phyloP scores from a whole-genome alignment of 1,140 invertebrate genomes.

The Drosophila neocordata region DNA sequence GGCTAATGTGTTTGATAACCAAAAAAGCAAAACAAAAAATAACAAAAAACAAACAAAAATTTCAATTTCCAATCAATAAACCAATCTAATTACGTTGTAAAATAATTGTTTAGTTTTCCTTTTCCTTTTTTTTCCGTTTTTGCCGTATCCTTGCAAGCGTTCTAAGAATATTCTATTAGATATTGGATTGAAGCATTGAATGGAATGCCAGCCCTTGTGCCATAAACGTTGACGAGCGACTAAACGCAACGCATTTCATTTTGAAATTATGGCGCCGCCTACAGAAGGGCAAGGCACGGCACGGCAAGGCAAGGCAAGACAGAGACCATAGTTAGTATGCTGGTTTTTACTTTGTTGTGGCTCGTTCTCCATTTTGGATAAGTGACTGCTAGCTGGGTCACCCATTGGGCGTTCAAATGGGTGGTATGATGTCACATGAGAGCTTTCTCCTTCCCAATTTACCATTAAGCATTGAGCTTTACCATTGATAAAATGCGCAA shows the following conservation, averaged over 20 bases:
- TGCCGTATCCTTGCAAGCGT: too few species aligned
- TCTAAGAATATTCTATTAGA: background rate
- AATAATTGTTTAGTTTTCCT: conserved; percentile 2
- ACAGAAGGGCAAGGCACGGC: conserved; percentile 46
- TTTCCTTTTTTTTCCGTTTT: background rate
- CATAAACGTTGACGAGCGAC: conserved; percentile 65
- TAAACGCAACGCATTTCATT: conserved; percentile 62
- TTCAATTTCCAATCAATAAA: conserved; percentile 58
- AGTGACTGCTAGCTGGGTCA: background rate
- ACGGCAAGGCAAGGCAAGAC: background rate
- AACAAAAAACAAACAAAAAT: background rate
- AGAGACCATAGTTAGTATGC: conserved; percentile 12
- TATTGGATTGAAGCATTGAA: conserved; percentile 14
- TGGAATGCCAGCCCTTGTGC: conserved; percentile 56
- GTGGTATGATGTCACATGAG: conserved; percentile 66
- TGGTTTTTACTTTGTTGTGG: conserved; percentile 26
- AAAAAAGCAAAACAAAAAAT: too few species aligned
- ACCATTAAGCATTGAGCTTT: conserved; percentile 4
- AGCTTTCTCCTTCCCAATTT: conserved; percentile 16
- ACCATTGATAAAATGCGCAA: conserved; percentile 44
- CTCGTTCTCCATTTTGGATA: conserved; percentile 5
- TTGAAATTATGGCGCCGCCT: conserved; percentile 67
- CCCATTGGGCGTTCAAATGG: conserved; percentile 23
- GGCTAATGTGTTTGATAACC: conserved; percentile 10
- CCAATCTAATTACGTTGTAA: conserved; percentile 46